Evolutionary conservation across 2,888 invertebrate species (phyloP), one percentile per base, ranked within the genome.

Genomic region (Schrankia costaestrigalis): DNA sequence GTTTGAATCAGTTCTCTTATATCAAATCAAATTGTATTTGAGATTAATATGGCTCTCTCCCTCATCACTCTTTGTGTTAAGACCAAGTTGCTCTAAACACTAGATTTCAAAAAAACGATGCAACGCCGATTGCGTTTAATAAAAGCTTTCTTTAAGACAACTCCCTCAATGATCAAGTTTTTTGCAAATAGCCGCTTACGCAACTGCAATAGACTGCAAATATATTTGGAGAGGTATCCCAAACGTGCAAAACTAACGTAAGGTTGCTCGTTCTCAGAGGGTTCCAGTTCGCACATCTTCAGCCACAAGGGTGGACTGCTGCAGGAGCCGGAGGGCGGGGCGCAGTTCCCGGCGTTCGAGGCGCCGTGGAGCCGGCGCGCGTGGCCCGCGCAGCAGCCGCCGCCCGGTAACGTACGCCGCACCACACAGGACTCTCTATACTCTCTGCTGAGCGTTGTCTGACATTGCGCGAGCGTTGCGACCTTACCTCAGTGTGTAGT

Each of bases 231-330:
- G 2, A 8, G 14, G 7, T 17, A 7, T 18, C 8, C 10, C 8
- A 11, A 11, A 17, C 4, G 7, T 17, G 17, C 7, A 17, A 17
- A 17, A 4, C 7, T 17, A 4, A 17, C 17, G 7, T 7, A 7
- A 5, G 4, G 23, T 23, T 9, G 13, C 1, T 9, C n/a, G 18
- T 22, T 26, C 9, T 4, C 18, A 39, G 38, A 39, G 7, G 38
- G 33, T 11, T 53, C 46, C 26, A 56, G 68, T 46, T 91, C 92
- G 56, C 93, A 91, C 67, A 93, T 92, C 66, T 93, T 93, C 79
- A 93, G 90, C 70, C 93, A 93, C 81, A 93, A 92, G 79, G 92
- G 88, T 56, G 92, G 92, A 32, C 76, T 93, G 62, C 89, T 93
- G 55, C 87, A 89, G 56, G 89, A 87, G 60, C 62, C 64, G 32